Evolutionary conservation across 2,797 vertebrate genomes (phyloP).

Genomic region (Pteropus rufus): DNA sequence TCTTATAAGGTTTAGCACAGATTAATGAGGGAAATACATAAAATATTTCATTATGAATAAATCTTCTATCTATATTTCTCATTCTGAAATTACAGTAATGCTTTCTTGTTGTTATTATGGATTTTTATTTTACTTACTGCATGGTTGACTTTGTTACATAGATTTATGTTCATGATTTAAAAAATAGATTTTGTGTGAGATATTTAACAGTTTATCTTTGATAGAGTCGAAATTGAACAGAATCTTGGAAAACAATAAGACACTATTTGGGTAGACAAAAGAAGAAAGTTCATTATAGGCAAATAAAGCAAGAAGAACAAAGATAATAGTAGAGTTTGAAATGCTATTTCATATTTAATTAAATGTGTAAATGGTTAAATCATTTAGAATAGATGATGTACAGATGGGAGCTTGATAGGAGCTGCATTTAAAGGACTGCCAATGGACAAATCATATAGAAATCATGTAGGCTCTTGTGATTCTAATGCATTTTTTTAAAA

Average conservation of each 20-base stretch:
- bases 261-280: neutral
- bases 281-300: neutral
- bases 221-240: neutral
- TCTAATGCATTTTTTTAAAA: neutral
- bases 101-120: neutral
- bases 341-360: neutral
- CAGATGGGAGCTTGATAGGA: neutral
- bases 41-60: neutral
- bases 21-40: neutral
- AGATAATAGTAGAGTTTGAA: neutral
- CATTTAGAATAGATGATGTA: neutral
- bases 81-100: neutral
- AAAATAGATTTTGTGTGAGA: neutral
- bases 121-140: neutral
- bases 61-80: neutral
- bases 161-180: neutral
- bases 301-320: neutral
- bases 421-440: neutral
- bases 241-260: neutral
- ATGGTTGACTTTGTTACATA: neutral
- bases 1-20: neutral
- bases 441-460: neutral
- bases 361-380: neutral
- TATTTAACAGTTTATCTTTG: neutral
- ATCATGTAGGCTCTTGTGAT: neutral